Base-by-base conservation (phyloP, 2,888 invertebrate species). In the Diplazon laetatorius region DNA sequence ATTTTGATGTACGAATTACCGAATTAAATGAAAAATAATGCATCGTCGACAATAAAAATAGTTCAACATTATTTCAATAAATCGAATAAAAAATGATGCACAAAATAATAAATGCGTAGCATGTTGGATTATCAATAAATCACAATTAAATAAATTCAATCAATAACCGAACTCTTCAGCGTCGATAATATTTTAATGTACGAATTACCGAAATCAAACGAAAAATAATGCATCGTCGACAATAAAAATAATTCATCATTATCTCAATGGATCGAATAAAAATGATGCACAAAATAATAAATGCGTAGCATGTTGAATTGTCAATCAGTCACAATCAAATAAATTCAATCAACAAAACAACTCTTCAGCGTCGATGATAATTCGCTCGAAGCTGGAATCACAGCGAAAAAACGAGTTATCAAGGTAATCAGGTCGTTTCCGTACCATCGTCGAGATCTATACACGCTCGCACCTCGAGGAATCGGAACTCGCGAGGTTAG, bases 361-460 rank as follows among this genome's bases (percentile, higher is more conserved):
- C n/a, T n/a, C n/a, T n/a, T n/a, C n/a, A 22, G 20, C 22, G 44
- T 14, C 44, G 14, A 14, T 44, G 16, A 44, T 2, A 16, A 14
- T 1, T 44, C n/a, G n/a, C n/a, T n/a, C n/a, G n/a, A n/a, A n/a
- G 70, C 78, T 75, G 78, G 76, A 84, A 25, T 25, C 82, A 80
- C 80, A 72, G 80, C 52, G 76, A 71, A 60, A 65, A 63, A n/a
- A n/a, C 55, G 22, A 80, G 77, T 81, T 85, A 86, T 85, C 79
- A 82, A 84, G 86, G 85, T 85, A 85, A 85, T 84, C 86, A 81
- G 85, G 85, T 85, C 85, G 84, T 80, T 76, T 70, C 22, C 59
- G 30, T 18, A 48, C 37, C 48, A 20, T 35, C n/a, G 57, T 57
- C 18, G 44, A 35, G 55, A 42, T 55, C 62, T 30, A 3, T 25